Conservation (phyloP, 2,888 invertebrate species). For the Dryadula phaetusa region DNA sequence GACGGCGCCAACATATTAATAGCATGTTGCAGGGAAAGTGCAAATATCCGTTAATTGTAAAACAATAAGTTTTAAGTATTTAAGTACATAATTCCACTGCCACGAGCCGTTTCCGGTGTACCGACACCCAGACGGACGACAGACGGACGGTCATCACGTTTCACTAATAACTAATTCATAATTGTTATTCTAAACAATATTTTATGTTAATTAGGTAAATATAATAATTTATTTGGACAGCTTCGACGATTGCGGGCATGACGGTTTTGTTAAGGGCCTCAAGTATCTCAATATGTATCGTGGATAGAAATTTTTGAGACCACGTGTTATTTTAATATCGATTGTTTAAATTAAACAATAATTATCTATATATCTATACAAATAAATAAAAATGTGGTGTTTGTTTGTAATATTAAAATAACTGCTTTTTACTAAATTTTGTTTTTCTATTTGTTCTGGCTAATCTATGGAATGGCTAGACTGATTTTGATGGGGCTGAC, state of each 20-base stretch:
- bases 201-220: conserved; percentile 1
- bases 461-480: too few species aligned
- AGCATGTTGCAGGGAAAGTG: conserved; percentile 11
- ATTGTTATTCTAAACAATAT: conserved; percentile 13
- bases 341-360: too few species aligned
- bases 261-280: not conserved
- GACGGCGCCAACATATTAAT: conserved; percentile 10
- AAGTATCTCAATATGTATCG: too few species aligned
- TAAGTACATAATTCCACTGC: not conserved
- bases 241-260: not conserved
- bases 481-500: too few species aligned
- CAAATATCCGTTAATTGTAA: not conserved
- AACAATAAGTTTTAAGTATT: conserved; percentile 10
- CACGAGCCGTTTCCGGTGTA: not conserved
- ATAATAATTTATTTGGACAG: conserved; percentile 11
- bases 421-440: too few species aligned
- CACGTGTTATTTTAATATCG: too few species aligned
- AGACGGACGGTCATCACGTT: not conserved
- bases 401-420: too few species aligned
- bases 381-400: too few species aligned
- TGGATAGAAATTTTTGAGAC: too few species aligned
- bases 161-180: conserved; percentile 9
- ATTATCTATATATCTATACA: too few species aligned
- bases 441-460: too few species aligned
- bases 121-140: not conserved